Evolutionary conservation across 2,113 vertebrate genomes (phyloP), one percentile per base, ranked within the genome.

Genomic region (sheep (Ovis aries)): DNA sequence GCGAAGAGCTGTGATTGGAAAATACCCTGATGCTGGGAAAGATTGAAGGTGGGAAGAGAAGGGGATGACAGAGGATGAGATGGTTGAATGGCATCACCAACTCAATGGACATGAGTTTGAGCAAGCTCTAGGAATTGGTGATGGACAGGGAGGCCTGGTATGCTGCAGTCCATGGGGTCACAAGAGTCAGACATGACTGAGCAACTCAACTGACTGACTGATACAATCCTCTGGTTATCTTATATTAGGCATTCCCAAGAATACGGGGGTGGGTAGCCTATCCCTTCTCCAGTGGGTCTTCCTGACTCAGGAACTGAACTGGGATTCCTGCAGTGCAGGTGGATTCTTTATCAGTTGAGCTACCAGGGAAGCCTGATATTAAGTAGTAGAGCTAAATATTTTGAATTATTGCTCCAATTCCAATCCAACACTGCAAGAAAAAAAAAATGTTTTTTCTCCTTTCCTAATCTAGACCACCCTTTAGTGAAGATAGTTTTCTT

Each of bases 51-150:
- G n/a, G 67, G n/a, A 71, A 23, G 19, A 12, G n/a, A 71, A 71
- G n/a, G 10, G n/a, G 67, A 71, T 2, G n/a, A 23, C n/a, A 40
- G 10, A 71, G 10, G n/a, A 71, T 40, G n/a, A 71, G 67, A 71
- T 23, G 10, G 5, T 40, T 71, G n/a, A 19, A 6, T 40, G 10
- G n/a, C 0, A 0, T 71, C 67, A 71, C n/a, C 0, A 1, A 71
- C 3, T 40, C 67, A 40, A 71, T 40, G n/a, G 67, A 71, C 10
- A 71, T 23, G 19, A 23, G 10, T 71, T 12, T 71, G 19, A 40
- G 67, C 0, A 40, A 71, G 19, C n/a, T 40, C n/a, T 40, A 19
- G 17, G n/a, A 40, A 21, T 23, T 71, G 19, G 10, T 23, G 67
- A 71, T 23, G 10, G 10, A 71, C 67, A 40, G 5, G n/a, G 67